Evolutionary conservation across 2,888 invertebrate species (phyloP), one percentile per base, ranked within the genome.

Genomic region (Phrixothrix hirtus): DNA sequence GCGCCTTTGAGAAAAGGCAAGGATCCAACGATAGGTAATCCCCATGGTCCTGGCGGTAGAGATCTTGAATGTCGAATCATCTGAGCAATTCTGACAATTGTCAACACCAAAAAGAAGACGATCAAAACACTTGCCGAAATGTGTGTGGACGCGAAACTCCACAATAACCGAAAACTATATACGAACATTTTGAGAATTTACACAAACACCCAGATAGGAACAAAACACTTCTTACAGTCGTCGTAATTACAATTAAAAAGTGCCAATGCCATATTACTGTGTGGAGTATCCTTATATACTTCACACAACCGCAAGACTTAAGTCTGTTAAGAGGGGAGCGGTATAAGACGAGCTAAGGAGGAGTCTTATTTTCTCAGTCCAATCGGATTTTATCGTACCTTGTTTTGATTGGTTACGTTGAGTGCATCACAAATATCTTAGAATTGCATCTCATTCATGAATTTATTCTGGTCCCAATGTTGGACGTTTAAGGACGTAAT

Each of bases 21-120:
- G 70, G 88, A 92, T 54, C 95, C 94, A 47, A 92, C 80, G 42
- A 93, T 78, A 12, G 94, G 94, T 2, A 90, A 78, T 1, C 93
- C 92, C 88, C 89, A 89, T 1, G 94, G 94, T 1, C 94, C 94
- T 0, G 94, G 94, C 0, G 94, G 94, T 61, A 92, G 77, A 59
- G 79, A 76, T 62, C 58, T 70, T 56, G 68, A 72, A 68, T 75
- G 70, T 56, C 64, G 73, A 32, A 71, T 52, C 45, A 67, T 55
- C 56, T 76, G 75, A n/a, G 75, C 17, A 10, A 63, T 59, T 39
- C 76, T 70, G 41, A 76, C 77, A 12, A 69, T 17, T 21, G 73
- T 65, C 63, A 83, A 60, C 62, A 77, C 80, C 57, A 73, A 73
- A 60, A 78, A 61, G 67, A 79, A 79, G 51, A 79, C 76, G 59